Evolutionary conservation across 2,888 invertebrate genomes (phyloP), one percentile per base, ranked within the genome.

Genomic region (Cantharis rufa): DNA sequence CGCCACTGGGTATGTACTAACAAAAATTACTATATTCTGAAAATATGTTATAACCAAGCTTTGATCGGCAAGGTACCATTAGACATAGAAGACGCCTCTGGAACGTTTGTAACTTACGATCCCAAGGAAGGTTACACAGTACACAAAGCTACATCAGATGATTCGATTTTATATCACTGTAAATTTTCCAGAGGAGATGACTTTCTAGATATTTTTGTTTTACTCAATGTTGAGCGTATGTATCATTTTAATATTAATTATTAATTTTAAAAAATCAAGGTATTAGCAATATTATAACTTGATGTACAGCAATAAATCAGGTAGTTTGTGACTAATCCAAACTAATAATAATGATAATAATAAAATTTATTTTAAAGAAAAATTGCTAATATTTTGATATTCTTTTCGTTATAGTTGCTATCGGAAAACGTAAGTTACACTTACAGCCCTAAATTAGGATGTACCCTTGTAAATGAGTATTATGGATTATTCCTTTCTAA

Each of bases 391-490:
- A 15, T 71, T 76, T 78, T 74, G 61, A 68, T 61, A 24, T 68
- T 66, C 24, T 69, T 76, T 66, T 69, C 69, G 48, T 71, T 77
- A 64, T 71, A 64, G 63, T 87, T 87, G n/a, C 85, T 87, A 85
- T 78, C 84, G 13, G 80, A 81, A 21, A 82, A 82, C 63, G 81
- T 83, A 68, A 82, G 81, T 27, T 90, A 48, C 48, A n/a, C 48
- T 48, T 48, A 84, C 83, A 87, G 90, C 85, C 88, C 89, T 28
- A 89, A 86, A 85, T 84, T 86, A 81, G 91, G 91, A 82, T 90
- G 88, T 82, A 86, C 78, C 1, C 82, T 90, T 62, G 84, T 86
- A 28, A 80, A 86, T 4, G 84, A 85, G 3, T 75, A 88, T 15
- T 83, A 79, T 62, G 86, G 88, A 61, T 69, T 69, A 82, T 71